These are phyloP conservation scores for Pherbina coryleti DNA, from an alignment of 2,888 invertebrate genomes.

Conservation along the genomic window DNA sequence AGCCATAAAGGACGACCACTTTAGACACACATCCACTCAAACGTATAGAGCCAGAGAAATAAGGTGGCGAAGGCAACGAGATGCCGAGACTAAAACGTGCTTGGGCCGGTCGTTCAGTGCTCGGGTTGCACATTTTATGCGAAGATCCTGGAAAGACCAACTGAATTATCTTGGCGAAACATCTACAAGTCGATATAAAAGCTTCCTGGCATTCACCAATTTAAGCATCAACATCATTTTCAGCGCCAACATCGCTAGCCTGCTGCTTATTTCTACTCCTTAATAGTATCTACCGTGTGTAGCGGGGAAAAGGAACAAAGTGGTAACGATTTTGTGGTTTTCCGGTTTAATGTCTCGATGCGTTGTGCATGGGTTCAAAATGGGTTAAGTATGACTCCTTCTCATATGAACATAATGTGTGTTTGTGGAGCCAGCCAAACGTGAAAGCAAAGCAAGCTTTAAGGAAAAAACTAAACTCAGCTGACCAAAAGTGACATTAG, in stretches of 20 bases:
- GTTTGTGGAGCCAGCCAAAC: neutral
- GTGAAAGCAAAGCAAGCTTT: too few relatives aligned
- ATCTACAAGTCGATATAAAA: slow-evolving; percentile 9
- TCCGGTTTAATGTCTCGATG: neutral
- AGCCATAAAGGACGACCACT: neutral
- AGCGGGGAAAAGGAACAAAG: neutral
- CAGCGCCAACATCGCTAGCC: neutral
- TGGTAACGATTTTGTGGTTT: neutral
- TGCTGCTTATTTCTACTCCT: neutral
- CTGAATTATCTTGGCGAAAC: slow-evolving; percentile 5
- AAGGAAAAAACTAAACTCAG: too few relatives aligned
- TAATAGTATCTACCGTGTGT: neutral
- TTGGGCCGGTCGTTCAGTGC: neutral
- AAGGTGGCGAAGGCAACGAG: neutral
- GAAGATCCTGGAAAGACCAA: neutral
- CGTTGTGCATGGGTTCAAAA: neutral
- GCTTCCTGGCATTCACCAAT: neutral
- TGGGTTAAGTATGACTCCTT: neutral
- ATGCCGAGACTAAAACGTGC: neutral
- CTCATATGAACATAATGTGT: neutral
- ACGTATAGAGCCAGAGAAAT: neutral
- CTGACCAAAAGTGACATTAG: too few relatives aligned
- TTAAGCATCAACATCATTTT: neutral
- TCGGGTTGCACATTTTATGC: neutral
- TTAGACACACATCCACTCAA: neutral